Percentiles rank a stretch among this genome's conserved stretches.
These are phyloP conservation scores for Acipenser oxyrinchus DNA, from an alignment of 2,797 vertebrate genomes.

Conservation along the genomic window DNA sequence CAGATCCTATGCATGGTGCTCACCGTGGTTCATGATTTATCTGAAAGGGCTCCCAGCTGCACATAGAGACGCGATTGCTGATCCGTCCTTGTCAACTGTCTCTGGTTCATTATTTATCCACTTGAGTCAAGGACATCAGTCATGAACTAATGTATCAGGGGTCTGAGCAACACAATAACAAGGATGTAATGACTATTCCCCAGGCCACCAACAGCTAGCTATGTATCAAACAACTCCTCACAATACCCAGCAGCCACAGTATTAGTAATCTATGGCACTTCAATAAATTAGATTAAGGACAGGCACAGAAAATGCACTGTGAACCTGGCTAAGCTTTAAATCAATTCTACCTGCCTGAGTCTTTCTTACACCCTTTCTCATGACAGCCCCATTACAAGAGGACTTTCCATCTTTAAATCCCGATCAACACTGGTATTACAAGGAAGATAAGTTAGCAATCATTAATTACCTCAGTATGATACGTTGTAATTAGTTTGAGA, in stretches of 20 bases:
- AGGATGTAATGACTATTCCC: slow-evolving; percentile 28
- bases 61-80: slow-evolving; percentile 29
- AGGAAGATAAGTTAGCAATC: too few species aligned
- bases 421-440: too few species aligned
- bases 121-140: slow-evolving; percentile 40
- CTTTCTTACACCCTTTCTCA: too few species aligned
- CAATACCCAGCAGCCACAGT: neutral
- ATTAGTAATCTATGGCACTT: neutral
- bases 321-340: neutral
- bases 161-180: slow-evolving; percentile 29
- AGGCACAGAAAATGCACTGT: slow-evolving; percentile 2
- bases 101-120: slow-evolving; percentile 39
- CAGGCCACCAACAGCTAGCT: slow-evolving; percentile 6
- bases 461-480: too few species aligned
- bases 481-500: too few species aligned
- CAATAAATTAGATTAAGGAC: slow-evolving; percentile 1
- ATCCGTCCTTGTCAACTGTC: slow-evolving; percentile 43
- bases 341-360: neutral
- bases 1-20: slow-evolving; percentile 11
- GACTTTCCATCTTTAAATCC: too few species aligned
- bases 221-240: slow-evolving; percentile 7
- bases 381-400: too few species aligned
- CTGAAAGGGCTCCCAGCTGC: slow-evolving; percentile 27
- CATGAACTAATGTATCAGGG: slow-evolving; percentile 32
- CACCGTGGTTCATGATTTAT: slow-evolving; percentile 31